These are phyloP conservation scores for Carcina quercana DNA, from an alignment of 2,888 invertebrate species.

Conservation along the genomic window DNA sequence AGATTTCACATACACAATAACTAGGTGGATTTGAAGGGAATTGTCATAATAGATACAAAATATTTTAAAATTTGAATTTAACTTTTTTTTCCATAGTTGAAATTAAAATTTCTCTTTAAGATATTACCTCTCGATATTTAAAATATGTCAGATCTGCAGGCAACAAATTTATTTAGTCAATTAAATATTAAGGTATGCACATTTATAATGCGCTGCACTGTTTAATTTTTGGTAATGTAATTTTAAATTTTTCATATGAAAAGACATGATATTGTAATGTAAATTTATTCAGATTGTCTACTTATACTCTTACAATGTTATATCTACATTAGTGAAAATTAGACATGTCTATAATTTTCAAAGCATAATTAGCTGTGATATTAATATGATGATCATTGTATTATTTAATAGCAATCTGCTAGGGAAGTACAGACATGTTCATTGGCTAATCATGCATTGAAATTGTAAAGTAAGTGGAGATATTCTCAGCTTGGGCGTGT, in stretches of 20 bases:
- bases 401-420: slow-evolving; percentile 71
- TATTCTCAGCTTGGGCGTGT: slow-evolving; percentile 71
- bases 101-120: slow-evolving; percentile 73
- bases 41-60: slow-evolving; percentile 69
- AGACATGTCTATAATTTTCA: slow-evolving; percentile 74
- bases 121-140: slow-evolving; percentile 75
- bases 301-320: slow-evolving; percentile 74
- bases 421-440: slow-evolving; percentile 69
- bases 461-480: slow-evolving; percentile 67
- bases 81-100: slow-evolving; percentile 74
- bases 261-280: slow-evolving; percentile 76
- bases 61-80: slow-evolving; percentile 70
- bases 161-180: slow-evolving; percentile 77
- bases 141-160: slow-evolving; percentile 74
- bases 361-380: slow-evolving; percentile 76
- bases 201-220: slow-evolving; percentile 76
- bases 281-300: slow-evolving; percentile 74
- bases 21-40: slow-evolving; percentile 73
- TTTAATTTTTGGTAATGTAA: slow-evolving; percentile 74
- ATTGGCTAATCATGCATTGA: slow-evolving; percentile 76
- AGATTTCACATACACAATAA: slow-evolving; percentile 68
- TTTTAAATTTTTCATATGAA: slow-evolving; percentile 72
- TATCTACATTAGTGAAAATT: slow-evolving; percentile 74
- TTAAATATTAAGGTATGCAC: slow-evolving; percentile 75
- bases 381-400: slow-evolving; percentile 72